Conservation (phyloP, 2,888 invertebrate genomes). For the Ctenicera cuprea region DNA sequence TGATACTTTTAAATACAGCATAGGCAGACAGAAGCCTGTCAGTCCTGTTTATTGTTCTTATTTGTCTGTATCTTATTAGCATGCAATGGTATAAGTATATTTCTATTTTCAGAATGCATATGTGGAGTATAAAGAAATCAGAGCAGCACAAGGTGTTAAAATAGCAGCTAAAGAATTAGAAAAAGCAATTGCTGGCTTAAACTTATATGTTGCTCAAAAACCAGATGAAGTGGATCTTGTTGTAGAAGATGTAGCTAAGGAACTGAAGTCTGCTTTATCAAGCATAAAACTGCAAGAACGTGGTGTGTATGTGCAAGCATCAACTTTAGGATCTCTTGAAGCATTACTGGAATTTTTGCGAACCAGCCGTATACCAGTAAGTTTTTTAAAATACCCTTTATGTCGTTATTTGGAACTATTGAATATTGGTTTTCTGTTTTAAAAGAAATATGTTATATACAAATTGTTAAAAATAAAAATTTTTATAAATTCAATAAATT, state of each 20-base stretch:
- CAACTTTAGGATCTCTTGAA: conserved; percentile 98
- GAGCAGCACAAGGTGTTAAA: conserved; percentile 98
- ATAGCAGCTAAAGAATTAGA: conserved; percentile 98
- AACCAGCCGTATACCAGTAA: conserved; percentile 94
- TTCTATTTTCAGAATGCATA: conserved; percentile 85
- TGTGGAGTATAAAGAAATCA: conserved; percentile 94
- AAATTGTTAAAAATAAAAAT: too few relatives aligned
- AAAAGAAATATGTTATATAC: not conserved
- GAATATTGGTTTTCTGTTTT: not conserved
- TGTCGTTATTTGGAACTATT: not conserved
- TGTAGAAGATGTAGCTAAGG: conserved; percentile 90
- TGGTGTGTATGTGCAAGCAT: conserved; percentile 99
- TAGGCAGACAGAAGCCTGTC: too few relatives aligned
- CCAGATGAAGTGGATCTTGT: conserved; percentile 94
- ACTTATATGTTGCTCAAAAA: conserved; percentile 92
- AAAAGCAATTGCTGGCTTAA: conserved; percentile 97
- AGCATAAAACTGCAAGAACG: conserved; percentile 93
- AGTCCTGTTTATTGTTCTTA: too few relatives aligned
- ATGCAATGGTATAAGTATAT: too few relatives aligned
- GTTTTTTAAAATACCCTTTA: conserved; percentile 66
- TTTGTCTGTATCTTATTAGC: too few relatives aligned
- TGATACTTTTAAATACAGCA: too few relatives aligned
- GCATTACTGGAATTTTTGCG: conserved; percentile 95
- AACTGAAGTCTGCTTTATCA: conserved; percentile 91
- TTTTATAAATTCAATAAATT: too few relatives aligned